phyloP scores from a whole-genome alignment of 1,140 invertebrate species.

The Drosophila subpulchrella region DNA sequence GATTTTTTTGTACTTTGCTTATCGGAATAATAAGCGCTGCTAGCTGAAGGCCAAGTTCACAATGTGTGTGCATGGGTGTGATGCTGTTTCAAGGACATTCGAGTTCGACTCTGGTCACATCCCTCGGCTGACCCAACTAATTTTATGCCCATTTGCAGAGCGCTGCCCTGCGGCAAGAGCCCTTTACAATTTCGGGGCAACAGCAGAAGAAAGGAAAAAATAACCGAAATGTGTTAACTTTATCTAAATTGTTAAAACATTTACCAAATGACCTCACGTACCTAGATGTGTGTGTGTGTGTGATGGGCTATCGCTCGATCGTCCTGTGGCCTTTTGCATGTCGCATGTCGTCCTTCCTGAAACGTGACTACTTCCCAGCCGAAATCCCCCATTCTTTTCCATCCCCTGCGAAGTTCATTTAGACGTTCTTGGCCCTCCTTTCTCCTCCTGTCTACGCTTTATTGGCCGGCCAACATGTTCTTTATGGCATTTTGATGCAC shows the following conservation, averaged over 20 bases:
- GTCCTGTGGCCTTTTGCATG: constrained; percentile 59
- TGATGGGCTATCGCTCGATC: constrained; percentile 51
- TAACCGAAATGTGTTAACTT: constrained; percentile 82
- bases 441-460: constrained; percentile 61
- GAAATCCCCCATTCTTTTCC: constrained; percentile 2
- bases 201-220: constrained; percentile 17
- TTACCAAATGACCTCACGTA: constrained; percentile 83
- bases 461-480: constrained; percentile 75
- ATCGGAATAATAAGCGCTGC: constrained; percentile 67
- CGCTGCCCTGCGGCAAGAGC: constrained; percentile 33
- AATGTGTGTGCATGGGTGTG: constrained; percentile 9
- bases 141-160: constrained; percentile 77
- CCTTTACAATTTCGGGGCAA: constrained; percentile 57
- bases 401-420: constrained; percentile 63
- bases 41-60: constrained; percentile 70
- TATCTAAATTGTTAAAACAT: constrained; percentile 84
- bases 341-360: constrained; percentile 44
- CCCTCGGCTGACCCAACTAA: constrained; percentile 76
- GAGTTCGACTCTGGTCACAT: constrained; percentile 62
- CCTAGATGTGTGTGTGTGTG: constrained; percentile 36
- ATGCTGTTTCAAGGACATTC: constrained; percentile 65
- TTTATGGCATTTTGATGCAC: constrained; percentile 75
- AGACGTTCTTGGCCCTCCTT: constrained; percentile 18
- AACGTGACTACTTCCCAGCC: constrained; percentile 41
- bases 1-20: constrained; percentile 55